Evolutionary conservation across 2,888 invertebrate genomes (phyloP).

Genomic region (Leucophenga montana): DNA sequence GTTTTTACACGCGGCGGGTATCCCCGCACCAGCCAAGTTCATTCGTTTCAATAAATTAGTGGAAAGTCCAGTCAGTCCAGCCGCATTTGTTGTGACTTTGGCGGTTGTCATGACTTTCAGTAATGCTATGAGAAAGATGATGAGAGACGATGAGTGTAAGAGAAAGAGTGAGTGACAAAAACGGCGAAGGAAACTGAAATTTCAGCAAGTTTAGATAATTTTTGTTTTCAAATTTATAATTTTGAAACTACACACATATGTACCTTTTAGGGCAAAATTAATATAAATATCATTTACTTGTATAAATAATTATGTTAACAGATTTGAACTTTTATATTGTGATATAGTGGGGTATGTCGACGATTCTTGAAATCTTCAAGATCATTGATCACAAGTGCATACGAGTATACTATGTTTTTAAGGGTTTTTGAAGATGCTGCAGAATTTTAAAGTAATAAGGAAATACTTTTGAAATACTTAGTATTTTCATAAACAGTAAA

Average conservation of each 20-base stretch:
- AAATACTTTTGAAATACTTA: too few species aligned
- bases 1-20: constrained; percentile 39
- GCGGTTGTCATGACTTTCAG: constrained; percentile 55
- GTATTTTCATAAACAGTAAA: too few species aligned
- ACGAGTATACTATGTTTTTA: constrained; percentile 27
- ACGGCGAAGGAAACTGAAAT: too few species aligned
- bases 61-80: constrained; percentile 59
- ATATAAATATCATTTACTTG: too few species aligned
- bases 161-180: constrained; percentile 19
- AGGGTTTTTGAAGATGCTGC: too few species aligned
- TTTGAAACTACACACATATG: too few species aligned
- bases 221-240: too few species aligned
- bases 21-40: constrained; percentile 25
- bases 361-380: constrained; percentile 25
- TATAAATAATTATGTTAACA: too few species aligned
- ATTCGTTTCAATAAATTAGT: constrained; percentile 57
- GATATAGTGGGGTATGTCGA: neutral
- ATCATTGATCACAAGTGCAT: neutral
- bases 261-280: too few species aligned
- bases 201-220: too few species aligned
- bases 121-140: constrained; percentile 6
- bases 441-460: too few species aligned
- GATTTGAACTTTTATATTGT: too few species aligned
- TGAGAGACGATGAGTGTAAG: constrained; percentile 51
- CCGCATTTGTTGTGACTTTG: constrained; percentile 57